These are phyloP conservation scores for Callocephalon fimbriatum DNA, from an alignment of 2,113 vertebrate genomes.

Conservation along the genomic window DNA sequence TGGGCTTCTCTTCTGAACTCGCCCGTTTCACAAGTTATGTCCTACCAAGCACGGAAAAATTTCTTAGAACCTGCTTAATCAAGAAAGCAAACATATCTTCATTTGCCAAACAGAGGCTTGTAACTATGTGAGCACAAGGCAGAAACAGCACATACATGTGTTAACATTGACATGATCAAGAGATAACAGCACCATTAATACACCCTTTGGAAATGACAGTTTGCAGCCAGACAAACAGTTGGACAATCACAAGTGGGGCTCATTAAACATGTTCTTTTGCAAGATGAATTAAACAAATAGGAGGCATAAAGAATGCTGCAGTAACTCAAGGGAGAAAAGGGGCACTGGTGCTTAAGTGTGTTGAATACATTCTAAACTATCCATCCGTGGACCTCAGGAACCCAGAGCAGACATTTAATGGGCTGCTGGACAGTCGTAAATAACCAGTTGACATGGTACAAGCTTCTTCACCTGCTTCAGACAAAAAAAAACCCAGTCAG, in stretches of 20 bases:
- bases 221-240: not conserved
- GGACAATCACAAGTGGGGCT: not conserved
- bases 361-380: not conserved
- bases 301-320: not conserved
- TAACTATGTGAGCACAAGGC: slow-evolving; percentile 23
- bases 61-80: slow-evolving; percentile 37
- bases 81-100: slow-evolving; percentile 24
- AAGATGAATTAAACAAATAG: not conserved
- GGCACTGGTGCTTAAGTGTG: not conserved
- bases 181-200: slow-evolving; percentile 8
- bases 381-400: not conserved
- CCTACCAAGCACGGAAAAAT: slow-evolving; percentile 8
- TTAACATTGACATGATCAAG: not conserved
- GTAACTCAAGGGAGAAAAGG: not conserved
- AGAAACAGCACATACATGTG: not conserved
- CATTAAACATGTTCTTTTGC: slow-evolving; percentile 2
- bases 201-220: not conserved
- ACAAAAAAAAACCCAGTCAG: not conserved
- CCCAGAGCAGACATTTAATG: not conserved
- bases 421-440: not conserved
- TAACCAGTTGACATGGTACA: rapidly evolving
- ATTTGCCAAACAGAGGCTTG: slow-evolving; percentile 37
- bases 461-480: not conserved
- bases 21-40: not conserved
- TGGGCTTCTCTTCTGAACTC: not conserved